Base-by-base conservation (phyloP, 2,888 invertebrate genomes). In the Folsomia candida region DNA sequence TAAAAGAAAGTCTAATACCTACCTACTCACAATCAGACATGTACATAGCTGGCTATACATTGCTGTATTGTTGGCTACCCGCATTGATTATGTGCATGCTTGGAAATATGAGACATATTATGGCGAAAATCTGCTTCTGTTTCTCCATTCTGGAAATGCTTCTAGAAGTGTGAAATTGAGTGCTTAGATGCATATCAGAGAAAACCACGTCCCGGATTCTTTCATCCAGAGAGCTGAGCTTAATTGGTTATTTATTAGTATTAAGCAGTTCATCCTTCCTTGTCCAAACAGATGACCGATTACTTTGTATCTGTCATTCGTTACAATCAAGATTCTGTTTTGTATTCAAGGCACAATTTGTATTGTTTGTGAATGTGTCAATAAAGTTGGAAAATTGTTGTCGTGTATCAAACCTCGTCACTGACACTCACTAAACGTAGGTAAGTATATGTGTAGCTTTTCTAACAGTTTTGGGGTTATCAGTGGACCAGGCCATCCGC, bases 211-310 rank as follows among this genome's bases (percentile, higher is more conserved):
- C n/a, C n/a, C n/a, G n/a, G n/a, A n/a, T n/a, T n/a, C n/a, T n/a
- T n/a, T n/a, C n/a, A n/a, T n/a, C n/a, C n/a, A n/a, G n/a, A n/a
- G n/a, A n/a, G n/a, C n/a, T n/a, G 14, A 37, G 54, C 18, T 54
- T 54, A 54, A 54, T 54, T 54, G 54, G 54, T 22, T 54, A 54
- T 54, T 54, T 54, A 54, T 54, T n/a, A n/a, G n/a, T n/a, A n/a
- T n/a, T 54, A 54, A 54, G 20, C 54, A 54, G 54, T 54, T 54
- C 4, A 54, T 14, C 54, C 54, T 6, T 22, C n/a, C 54, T 54
- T 54, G 54, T 54, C 54, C 54, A 54, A 54, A 54, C 54, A 4
- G 20, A 54, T 54, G 54, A 54, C 54, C 54, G 54, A 54, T 54
- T 54, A 54, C 54, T 54, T 54, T 54, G 6, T 54, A 18, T 14